Evolutionary conservation across 2,888 invertebrate species (phyloP).

Genomic region (Argyra leucocephala): DNA sequence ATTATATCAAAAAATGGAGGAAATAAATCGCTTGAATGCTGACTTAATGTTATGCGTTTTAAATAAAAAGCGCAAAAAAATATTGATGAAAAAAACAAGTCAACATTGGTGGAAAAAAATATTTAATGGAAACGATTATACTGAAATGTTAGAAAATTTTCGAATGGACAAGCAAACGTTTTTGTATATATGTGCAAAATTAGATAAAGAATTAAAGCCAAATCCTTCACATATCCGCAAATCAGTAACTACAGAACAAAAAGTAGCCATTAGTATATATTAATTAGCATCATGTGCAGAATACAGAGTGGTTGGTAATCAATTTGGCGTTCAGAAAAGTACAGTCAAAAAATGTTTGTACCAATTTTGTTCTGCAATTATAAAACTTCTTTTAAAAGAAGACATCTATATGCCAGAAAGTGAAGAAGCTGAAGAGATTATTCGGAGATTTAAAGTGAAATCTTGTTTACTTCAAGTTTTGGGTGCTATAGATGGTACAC

Average conservation of each 20-base stretch:
- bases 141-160: too few species aligned
- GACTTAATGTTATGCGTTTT: too few species aligned
- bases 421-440: neutral
- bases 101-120: too few species aligned
- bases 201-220: too few species aligned
- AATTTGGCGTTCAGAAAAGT: slow-evolving; percentile 11
- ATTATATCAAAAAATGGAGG: too few species aligned
- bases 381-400: neutral
- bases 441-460: neutral
- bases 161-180: too few species aligned
- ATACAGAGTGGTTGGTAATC: slow-evolving; percentile 9
- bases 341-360: slow-evolving; percentile 10
- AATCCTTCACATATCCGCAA: too few species aligned
- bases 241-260: neutral
- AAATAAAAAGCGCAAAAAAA: too few species aligned
- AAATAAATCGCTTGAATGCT: too few species aligned
- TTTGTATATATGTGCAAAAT: too few species aligned
- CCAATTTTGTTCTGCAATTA: neutral
- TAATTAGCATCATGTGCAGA: slow-evolving; percentile 11
- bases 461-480: neutral
- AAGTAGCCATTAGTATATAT: slow-evolving; percentile 7
- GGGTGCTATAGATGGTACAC: slow-evolving; percentile 11
- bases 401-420: slow-evolving; percentile 1
- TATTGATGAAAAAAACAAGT: too few species aligned
- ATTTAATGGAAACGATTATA: too few species aligned